A percentile compares a stretch with the other conserved stretches of the same genome.
These are phyloP conservation scores for Pantelozetes paolii DNA, from an alignment of 2,888 invertebrate genomes.

Conservation along the genomic window DNA sequence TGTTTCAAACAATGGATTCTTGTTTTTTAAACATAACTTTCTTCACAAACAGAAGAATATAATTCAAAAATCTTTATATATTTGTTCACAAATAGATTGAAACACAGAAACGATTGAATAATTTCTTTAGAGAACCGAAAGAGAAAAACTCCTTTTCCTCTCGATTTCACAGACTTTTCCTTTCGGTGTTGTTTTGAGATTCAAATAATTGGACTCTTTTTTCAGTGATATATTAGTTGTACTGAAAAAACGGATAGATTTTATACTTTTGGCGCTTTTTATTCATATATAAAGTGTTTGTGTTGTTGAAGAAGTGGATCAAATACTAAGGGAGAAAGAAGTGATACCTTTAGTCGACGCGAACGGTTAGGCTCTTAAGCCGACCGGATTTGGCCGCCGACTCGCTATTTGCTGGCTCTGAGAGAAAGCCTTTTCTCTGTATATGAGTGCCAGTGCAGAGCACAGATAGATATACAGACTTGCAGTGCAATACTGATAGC, in stretches of 20 bases:
- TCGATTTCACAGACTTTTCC: no score
- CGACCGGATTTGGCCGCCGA: slow-evolving; percentile 46
- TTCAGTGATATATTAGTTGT: slow-evolving; percentile 21
- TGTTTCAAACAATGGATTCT: not conserved
- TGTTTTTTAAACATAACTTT: not conserved
- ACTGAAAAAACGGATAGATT: not conserved
- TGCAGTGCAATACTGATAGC: not conserved
- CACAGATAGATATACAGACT: slow-evolving; percentile 15
- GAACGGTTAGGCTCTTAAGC: slow-evolving; percentile 43
- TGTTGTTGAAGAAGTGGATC: slow-evolving; percentile 31
- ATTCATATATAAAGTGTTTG: slow-evolving; percentile 19
- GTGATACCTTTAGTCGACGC: slow-evolving; percentile 34
- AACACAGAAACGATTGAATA: no score
- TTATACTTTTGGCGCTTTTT: slow-evolving; percentile 11
- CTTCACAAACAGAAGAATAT: not conserved
- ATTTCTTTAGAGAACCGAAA: not conserved
- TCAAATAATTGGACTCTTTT: not conserved
- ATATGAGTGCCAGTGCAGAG: not conserved
- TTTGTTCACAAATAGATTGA: no score
- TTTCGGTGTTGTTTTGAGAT: no score
- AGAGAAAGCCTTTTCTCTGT: not conserved
- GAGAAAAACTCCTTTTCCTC: not conserved
- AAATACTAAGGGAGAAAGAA: slow-evolving; percentile 32
- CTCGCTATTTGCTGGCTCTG: slow-evolving; percentile 45
- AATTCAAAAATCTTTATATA: no score